Evolutionary conservation across 2,113 vertebrate genomes (phyloP).

Genomic region (Myrmecobius fasciatus): DNA sequence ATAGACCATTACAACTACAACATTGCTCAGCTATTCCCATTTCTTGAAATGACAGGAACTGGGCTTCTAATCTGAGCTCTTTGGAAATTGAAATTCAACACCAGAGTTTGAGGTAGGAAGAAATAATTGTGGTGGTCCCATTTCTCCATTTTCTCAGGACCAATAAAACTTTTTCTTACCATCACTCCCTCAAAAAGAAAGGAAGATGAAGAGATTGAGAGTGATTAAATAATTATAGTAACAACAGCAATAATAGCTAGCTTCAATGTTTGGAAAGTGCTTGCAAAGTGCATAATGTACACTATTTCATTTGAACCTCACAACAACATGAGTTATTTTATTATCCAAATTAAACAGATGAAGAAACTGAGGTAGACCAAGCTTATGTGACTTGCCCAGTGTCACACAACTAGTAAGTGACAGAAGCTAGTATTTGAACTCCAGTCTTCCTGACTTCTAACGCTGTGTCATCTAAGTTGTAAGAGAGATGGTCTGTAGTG

Average conservation of each 20-base stretch:
- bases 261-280: background rate
- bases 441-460: background rate
- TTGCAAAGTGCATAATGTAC: background rate
- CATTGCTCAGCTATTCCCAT: background rate
- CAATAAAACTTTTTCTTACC: background rate
- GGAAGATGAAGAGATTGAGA: background rate
- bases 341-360: background rate
- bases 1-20: background rate
- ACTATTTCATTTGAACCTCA: background rate
- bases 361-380: background rate
- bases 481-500: background rate
- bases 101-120: background rate
- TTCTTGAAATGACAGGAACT: slow-evolving; percentile 40
- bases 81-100: background rate
- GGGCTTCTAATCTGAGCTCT: background rate
- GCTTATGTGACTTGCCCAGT: background rate
- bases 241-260: background rate
- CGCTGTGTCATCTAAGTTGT: background rate
- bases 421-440: background rate
- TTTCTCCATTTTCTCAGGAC: background rate
- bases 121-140: background rate
- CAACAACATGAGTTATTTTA: background rate
- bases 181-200: background rate
- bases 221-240: background rate
- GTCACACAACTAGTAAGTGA: background rate